A percentile compares a stretch with the other conserved stretches of the same genome.
Evolutionary conservation across 2,888 invertebrate genomes (phyloP).

Genomic region (Drosophila colorata): DNA sequence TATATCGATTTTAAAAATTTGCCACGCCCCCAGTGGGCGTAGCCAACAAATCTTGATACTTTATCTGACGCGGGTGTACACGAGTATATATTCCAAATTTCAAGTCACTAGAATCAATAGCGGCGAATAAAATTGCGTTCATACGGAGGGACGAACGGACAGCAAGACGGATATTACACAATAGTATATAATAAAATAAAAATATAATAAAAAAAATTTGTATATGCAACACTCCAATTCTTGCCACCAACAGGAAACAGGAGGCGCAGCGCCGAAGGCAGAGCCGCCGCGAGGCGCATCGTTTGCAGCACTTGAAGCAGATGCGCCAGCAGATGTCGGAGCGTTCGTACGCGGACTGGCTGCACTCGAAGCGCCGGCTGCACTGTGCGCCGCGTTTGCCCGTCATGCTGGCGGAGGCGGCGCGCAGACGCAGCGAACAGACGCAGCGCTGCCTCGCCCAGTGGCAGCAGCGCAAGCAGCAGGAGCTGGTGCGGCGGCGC

Average conservation of each 20-base stretch:
- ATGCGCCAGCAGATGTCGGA: slow-evolving; percentile 39
- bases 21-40: too few species aligned
- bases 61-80: too few species aligned
- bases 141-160: too few species aligned
- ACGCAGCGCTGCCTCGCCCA: slow-evolving; percentile 5
- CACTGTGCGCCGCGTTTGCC: neutral
- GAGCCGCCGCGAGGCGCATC: slow-evolving; percentile 22
- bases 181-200: too few species aligned
- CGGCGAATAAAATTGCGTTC: too few species aligned
- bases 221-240: too few species aligned
- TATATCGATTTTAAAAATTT: too few species aligned
- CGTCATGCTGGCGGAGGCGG: neutral
- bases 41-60: too few species aligned
- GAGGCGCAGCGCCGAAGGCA: slow-evolving; percentile 18
- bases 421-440: neutral
- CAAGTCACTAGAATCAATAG: too few species aligned
- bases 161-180: too few species aligned
- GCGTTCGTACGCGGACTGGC: slow-evolving; percentile 41
- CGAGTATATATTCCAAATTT: too few species aligned
- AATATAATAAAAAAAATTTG: too few species aligned
- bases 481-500: slow-evolving; percentile 18
- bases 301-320: slow-evolving; percentile 13
- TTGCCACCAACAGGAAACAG: slow-evolving; percentile 25
- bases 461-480: slow-evolving; percentile 41
- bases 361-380: slow-evolving; percentile 27